phyloP scores from a whole-genome alignment of 2,113 vertebrate species.

The Oreochromis niloticus region DNA sequence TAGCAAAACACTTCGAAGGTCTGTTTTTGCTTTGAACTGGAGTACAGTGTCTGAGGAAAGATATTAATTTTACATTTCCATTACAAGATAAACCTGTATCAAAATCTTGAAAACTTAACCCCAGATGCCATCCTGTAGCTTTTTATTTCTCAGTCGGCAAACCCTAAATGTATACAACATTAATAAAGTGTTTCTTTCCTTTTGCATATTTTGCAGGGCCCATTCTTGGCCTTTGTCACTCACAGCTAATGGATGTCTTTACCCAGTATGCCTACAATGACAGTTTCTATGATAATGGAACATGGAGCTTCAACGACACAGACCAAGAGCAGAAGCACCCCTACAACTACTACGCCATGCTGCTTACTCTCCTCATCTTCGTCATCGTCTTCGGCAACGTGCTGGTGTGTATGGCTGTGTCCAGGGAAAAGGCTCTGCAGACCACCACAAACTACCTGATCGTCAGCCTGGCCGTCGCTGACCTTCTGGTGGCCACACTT shows the following conservation, averaged over 20 bases:
- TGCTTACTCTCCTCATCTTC: slow-evolving; percentile 94
- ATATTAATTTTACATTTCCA: not conserved
- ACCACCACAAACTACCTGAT: slow-evolving; percentile 99
- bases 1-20: not conserved
- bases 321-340: slow-evolving; percentile 69
- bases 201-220: slow-evolving; percentile 51
- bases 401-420: slow-evolving; percentile 96
- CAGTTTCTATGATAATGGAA: slow-evolving; percentile 78
- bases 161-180: not conserved
- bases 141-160: not conserved
- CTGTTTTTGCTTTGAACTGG: not conserved
- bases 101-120: not conserved
- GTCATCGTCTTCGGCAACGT: slow-evolving; percentile 96
- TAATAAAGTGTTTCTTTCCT: not conserved
- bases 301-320: slow-evolving; percentile 79
- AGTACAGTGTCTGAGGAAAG: not conserved
- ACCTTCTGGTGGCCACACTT: slow-evolving; percentile 90
- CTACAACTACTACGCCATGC: slow-evolving; percentile 97
- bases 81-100: not conserved
- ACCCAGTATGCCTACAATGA: slow-evolving; percentile 86
- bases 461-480: slow-evolving; percentile 93
- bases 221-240: slow-evolving; percentile 57
- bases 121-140: not conserved
- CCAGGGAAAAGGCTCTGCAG: slow-evolving; percentile 92
- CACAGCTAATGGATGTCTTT: slow-evolving; percentile 86